Evolutionary conservation across 2,888 invertebrate species (phyloP).

Genomic region (Cyclophora albipunctata): DNA sequence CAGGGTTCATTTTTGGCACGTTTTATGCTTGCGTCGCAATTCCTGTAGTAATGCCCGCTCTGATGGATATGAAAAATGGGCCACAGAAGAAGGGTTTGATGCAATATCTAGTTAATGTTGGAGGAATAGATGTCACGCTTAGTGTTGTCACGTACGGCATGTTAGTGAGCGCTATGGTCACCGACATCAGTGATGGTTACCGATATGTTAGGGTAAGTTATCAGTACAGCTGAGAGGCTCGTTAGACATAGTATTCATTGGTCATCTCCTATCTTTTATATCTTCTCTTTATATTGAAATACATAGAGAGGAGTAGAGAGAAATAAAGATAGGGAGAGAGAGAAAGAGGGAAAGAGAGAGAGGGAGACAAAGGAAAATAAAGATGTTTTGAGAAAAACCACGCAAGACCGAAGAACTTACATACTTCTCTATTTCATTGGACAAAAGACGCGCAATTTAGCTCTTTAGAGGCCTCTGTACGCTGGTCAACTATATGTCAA

Average conservation of each 20-base stretch:
- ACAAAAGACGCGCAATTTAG: neutral
- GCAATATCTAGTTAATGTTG: conserved; percentile 55
- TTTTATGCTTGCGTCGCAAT: conserved; percentile 60
- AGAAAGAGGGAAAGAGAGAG: too few species aligned
- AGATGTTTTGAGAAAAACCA: neutral
- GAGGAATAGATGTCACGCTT: conserved; percentile 57
- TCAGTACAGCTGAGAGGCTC: neutral
- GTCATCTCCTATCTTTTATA: too few species aligned
- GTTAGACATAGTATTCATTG: neutral
- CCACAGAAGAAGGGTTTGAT: conserved; percentile 46
- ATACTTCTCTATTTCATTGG: neutral
- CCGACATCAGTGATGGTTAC: conserved; percentile 39
- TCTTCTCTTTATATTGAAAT: too few species aligned
- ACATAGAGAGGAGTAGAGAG: too few species aligned
- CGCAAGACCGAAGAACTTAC: neutral
- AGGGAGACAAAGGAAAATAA: neutral
- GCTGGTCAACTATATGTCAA: too few species aligned
- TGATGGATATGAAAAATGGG: conserved; percentile 34
- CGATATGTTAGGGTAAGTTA: conserved; percentile 47
- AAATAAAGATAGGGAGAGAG: too few species aligned
- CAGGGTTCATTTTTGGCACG: conserved; percentile 27
- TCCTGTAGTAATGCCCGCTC: conserved; percentile 54
- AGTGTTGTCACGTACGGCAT: conserved; percentile 63
- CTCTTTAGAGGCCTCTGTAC: too few species aligned
- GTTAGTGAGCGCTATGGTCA: conserved; percentile 47